These are phyloP conservation scores for Athalia cordata DNA, from an alignment of 2,888 invertebrate species.

Conservation along the genomic window DNA sequence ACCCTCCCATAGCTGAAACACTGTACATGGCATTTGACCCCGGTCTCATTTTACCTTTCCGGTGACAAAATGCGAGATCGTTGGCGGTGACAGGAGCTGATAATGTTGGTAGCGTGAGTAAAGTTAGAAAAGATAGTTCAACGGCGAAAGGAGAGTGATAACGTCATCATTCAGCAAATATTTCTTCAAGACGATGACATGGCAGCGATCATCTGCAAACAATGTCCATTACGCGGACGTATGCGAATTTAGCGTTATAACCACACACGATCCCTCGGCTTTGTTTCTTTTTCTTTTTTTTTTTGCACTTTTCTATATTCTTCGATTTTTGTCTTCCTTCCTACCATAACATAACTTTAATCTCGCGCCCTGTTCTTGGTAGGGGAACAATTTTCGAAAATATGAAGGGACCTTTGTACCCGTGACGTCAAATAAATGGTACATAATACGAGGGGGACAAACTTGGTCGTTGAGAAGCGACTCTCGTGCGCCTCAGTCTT, in stretches of 20 bases:
- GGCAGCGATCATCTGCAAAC: slow-evolving; percentile 35
- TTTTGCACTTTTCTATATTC: too few relatives aligned
- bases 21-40: background rate
- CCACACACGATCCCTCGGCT: background rate
- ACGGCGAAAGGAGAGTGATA: slow-evolving; percentile 9
- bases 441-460: slow-evolving; percentile 2
- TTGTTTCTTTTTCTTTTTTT: background rate
- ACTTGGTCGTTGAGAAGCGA: background rate
- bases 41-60: background rate
- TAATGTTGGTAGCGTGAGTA: background rate
- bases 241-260: slow-evolving; percentile 33
- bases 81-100: background rate
- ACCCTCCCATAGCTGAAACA: too few relatives aligned
- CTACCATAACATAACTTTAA: too few relatives aligned
- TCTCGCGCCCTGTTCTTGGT: background rate
- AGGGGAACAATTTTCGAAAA: slow-evolving; percentile 36
- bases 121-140: background rate
- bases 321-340: too few relatives aligned
- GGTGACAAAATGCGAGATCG: slow-evolving; percentile 24
- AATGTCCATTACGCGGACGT: slow-evolving; percentile 23
- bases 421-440: slow-evolving; percentile 37
- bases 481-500: background rate
- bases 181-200: background rate
- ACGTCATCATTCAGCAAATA: slow-evolving; percentile 21
- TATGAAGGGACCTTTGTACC: slow-evolving; percentile 26